Evolutionary conservation across 2,113 vertebrate genomes (phyloP), one percentile per base, ranked within the genome.

Genomic region (Callorhinus ursinus): DNA sequence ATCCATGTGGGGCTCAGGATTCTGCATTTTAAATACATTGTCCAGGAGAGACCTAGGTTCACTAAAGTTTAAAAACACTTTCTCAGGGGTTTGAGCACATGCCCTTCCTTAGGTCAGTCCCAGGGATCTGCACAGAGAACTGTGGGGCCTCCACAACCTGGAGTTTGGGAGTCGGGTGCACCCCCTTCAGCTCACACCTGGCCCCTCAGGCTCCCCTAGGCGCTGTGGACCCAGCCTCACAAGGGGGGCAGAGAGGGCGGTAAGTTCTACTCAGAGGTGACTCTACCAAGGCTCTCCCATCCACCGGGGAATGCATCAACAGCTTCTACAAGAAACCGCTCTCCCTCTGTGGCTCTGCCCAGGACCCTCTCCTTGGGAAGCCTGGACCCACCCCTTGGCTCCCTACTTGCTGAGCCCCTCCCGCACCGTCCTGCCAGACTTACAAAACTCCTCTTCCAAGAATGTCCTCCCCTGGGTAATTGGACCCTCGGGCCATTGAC

Each of bases 401-500:
- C 80, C 93, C 10, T 57, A 5, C 61, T 88, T 11, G 9, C 83
- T 55, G 57, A 90, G 79, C 36, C 76, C 96, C 90, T 96, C 97
- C 96, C 94, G 93, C 72, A 55, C 76, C 69, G 90, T 96, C 85
- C 93, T 96, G 80, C 95, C 96, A 72, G 76, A 76, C 71, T 92
- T 36, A 93, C 83, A 92, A 92, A 97, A 65, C 92, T 92, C 46
- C 90, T 97, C 76, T 97, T 93, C 97, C 85, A 96, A 98, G 95
- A 97, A 97, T 80, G 93, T 86, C 91, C 94, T 97, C 98, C 96
- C 97, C 82, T 96, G 90, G 92, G 95, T 98, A 96, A 98, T 98
- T 96, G 97, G 98, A 97, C 98, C 97, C 97, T 98, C 96, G 89
- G 97, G 93, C 95, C 96, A 97, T 46, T 98, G 97, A 98, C 97